A percentile compares a stretch with the other conserved stretches of the same genome.
Evolutionary conservation across 2,888 invertebrate genomes (phyloP).

Genomic region (Lepas anatifera): DNA sequence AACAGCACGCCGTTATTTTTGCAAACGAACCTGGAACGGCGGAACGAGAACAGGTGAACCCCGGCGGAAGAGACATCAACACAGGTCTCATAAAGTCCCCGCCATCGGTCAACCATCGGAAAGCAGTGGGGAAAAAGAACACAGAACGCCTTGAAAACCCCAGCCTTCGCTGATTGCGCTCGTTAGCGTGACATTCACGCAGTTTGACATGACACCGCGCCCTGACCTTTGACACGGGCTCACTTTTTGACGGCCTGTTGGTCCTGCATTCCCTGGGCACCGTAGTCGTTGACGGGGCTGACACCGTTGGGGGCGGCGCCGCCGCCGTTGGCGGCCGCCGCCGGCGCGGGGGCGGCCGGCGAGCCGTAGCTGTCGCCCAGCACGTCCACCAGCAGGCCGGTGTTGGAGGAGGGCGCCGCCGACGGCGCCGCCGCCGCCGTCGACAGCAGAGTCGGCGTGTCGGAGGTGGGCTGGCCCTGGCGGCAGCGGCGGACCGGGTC

Average conservation of each 20-base stretch:
- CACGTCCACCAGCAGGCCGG: constrained; percentile 76
- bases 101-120: too few relatives aligned
- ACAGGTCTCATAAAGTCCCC: too few relatives aligned
- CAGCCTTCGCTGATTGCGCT: too few relatives aligned
- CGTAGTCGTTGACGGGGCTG: constrained; percentile 14
- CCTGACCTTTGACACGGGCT: too few relatives aligned
- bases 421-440: neutral
- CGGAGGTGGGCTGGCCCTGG: neutral
- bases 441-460: neutral
- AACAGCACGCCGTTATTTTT: constrained; percentile 98
- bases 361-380: constrained; percentile 70
- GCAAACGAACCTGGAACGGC: constrained; percentile 75
- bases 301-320: constrained; percentile 17
- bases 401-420: constrained; percentile 32
- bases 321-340: constrained; percentile 15
- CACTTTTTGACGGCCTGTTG: constrained; percentile 14
- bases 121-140: too few relatives aligned
- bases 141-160: too few relatives aligned
- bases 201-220: too few relatives aligned
- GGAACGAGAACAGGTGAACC: too few relatives aligned
- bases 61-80: too few relatives aligned
- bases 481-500: too few relatives aligned
- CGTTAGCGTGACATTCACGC: too few relatives aligned
- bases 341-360: constrained; percentile 27
- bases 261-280: constrained; percentile 14